Conservation (phyloP, 2,113 vertebrate genomes). For the Rhinoderma darwinii region DNA sequence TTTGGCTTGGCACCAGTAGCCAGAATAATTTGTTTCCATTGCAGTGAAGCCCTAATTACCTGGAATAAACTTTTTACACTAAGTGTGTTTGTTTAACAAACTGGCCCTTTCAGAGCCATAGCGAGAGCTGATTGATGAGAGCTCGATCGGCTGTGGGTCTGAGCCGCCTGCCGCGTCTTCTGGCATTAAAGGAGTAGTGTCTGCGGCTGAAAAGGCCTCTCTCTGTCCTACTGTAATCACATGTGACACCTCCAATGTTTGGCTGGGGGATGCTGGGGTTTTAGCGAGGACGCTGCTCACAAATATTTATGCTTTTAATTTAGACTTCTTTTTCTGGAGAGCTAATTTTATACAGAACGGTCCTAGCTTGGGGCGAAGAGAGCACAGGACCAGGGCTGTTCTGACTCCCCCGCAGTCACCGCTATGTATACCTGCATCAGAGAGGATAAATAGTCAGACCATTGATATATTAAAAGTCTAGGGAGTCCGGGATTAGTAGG, state of each 20-base stretch:
- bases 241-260: slow-evolving; percentile 71
- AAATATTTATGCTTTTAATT: slow-evolving; percentile 63
- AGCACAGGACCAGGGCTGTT: slow-evolving; percentile 22
- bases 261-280: slow-evolving; percentile 52
- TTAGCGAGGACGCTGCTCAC: slow-evolving; percentile 63
- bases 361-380: slow-evolving; percentile 48
- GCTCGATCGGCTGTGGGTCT: slow-evolving; percentile 69
- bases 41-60: slow-evolving; percentile 77
- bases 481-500: background rate
- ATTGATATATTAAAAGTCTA: slow-evolving; percentile 45
- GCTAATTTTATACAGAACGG: slow-evolving; percentile 59
- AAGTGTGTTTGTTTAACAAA: slow-evolving; percentile 78
- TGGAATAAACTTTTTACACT: slow-evolving; percentile 79
- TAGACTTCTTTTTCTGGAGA: slow-evolving; percentile 52
- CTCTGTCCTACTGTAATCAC: slow-evolving; percentile 70
- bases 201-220: slow-evolving; percentile 71
- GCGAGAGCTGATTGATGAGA: slow-evolving; percentile 71
- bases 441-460: slow-evolving; percentile 37
- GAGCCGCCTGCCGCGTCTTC: slow-evolving; percentile 62
- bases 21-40: slow-evolving; percentile 76
- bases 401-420: background rate
- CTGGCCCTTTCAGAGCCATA: slow-evolving; percentile 75
- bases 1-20: slow-evolving; percentile 73
- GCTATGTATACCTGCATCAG: slow-evolving; percentile 36
- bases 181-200: slow-evolving; percentile 71